Evolutionary conservation across 2,113 vertebrate genomes (phyloP).

Genomic region (Eupsittula cactorum): DNA sequence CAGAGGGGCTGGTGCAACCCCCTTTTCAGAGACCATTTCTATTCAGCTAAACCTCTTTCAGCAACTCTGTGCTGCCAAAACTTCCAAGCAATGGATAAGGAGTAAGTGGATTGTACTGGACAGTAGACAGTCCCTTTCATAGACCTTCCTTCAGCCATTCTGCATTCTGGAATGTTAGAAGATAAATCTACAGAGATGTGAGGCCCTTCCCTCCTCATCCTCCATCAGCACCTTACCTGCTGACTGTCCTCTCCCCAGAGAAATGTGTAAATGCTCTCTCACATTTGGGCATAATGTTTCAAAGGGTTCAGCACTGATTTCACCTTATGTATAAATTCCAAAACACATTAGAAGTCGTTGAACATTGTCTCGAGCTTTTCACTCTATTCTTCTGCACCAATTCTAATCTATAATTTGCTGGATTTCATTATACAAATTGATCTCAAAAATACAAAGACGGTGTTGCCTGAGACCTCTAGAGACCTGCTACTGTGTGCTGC

Average conservation of each 20-base stretch:
- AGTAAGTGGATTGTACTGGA: background rate
- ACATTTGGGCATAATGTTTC: background rate
- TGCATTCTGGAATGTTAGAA: background rate
- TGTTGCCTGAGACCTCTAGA: background rate
- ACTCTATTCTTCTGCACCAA: background rate
- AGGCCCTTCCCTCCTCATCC: background rate
- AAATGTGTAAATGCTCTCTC: background rate
- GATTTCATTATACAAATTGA: conserved; percentile 22
- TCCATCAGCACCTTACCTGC: background rate
- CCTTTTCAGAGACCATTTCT: background rate
- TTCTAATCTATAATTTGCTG: background rate
- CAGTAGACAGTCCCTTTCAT: background rate
- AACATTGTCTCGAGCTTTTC: background rate
- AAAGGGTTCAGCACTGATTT: background rate
- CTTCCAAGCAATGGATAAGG: background rate
- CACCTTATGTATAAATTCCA: background rate
- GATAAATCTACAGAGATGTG: background rate
- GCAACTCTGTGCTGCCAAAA: background rate
- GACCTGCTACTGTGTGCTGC: background rate
- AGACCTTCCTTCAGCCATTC: background rate
- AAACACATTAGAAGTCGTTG: background rate
- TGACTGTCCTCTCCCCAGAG: background rate
- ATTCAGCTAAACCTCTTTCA: background rate
- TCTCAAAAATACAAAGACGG: background rate
- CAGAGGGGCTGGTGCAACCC: accelerated